Conservation (phyloP, 2,113 vertebrate species). For the Clupea harengus region DNA sequence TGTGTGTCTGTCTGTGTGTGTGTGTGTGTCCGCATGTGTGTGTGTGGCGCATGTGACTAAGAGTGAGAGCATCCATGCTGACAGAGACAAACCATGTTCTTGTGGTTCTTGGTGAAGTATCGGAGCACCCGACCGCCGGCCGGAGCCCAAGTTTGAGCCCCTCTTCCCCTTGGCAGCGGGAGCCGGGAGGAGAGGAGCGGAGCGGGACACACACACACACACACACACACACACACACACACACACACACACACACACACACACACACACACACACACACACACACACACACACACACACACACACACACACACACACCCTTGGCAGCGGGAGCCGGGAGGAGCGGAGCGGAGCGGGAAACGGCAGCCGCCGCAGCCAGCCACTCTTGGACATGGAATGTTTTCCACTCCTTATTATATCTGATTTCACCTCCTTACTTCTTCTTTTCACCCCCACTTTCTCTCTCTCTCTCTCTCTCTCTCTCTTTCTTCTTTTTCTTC, state of each 20-base stretch:
- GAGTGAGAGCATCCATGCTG: slow-evolving; percentile 24
- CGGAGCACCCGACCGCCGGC: slow-evolving; percentile 41
- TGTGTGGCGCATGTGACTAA: neutral
- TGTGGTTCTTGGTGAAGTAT: slow-evolving; percentile 45
- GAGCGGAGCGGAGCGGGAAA: slow-evolving; percentile 2
- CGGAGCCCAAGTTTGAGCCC: slow-evolving; percentile 26
- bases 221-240: no score
- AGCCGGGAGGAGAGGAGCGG: slow-evolving; percentile 45
- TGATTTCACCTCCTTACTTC: slow-evolving; percentile 45
- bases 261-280: no score
- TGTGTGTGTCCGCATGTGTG: neutral
- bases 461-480: neutral
- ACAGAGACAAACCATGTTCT: slow-evolving; percentile 33
- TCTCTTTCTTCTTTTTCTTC: neutral
- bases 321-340: slow-evolving; percentile 48
- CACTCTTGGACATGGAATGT: slow-evolving; percentile 55
- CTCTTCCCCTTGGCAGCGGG: slow-evolving; percentile 59
- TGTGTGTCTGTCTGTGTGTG: slow-evolving; percentile 27
- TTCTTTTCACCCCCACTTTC: slow-evolving; percentile 34
- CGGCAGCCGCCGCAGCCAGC: slow-evolving; percentile 42
- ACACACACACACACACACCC: no score
- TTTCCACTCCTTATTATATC: slow-evolving; percentile 65
- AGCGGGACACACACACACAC: no score
- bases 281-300: no score
- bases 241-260: no score